Base-by-base conservation (phyloP, 2,113 vertebrate genomes). In the Lasiurus cinereus region DNA sequence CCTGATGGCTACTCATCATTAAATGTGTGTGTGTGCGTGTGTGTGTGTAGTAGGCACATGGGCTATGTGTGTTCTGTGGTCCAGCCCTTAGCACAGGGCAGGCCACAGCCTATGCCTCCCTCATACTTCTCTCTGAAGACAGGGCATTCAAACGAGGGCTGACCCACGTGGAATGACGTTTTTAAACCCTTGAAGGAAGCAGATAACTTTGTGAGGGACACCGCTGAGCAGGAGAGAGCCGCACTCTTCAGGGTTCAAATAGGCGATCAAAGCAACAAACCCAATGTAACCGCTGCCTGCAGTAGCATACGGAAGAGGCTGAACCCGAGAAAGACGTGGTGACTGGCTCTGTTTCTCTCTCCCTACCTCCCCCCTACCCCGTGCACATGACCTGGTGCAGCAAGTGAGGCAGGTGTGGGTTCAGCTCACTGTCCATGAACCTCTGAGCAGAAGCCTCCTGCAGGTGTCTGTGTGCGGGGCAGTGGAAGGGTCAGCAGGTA, bases 311-410 rank as follows among this genome's bases (percentile, higher is more conserved):
- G 27, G 15, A n/a, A 52, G 16, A 69, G 43, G 62, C 31, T n/a
- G 64, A 54, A 14, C n/a, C 16, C 2, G 6, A 29, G 10, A 27
- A 94, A 94, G 19, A 39, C 22, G 18, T 15, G 4, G 31, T 33
- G 29, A 1, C 19, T 33, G 0, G 2, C 19, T 18, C 15, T 14
- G 22, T 46, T 46, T 22, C 31, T 0, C 21, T 3, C 2, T 10
- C 7, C 16, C 8, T 16, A 13, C 64, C 0, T 15, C 11, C 50
- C 3, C 56, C 21, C 0, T 31, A 19, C 21, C 19, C 36, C 1
- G 1, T 24, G 39, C 8, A 5, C 50, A 22, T 43, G 48, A 31
- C 46, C 16, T 18, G 52, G 16, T 54, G 16, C 52, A 54, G 16
- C 18, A 24, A 5, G 52, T 24, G 16, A 52, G 24, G 18, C 15